Base-by-base conservation (phyloP, 2,797 vertebrate genomes). In the Chiroxiphia lanceolata region DNA sequence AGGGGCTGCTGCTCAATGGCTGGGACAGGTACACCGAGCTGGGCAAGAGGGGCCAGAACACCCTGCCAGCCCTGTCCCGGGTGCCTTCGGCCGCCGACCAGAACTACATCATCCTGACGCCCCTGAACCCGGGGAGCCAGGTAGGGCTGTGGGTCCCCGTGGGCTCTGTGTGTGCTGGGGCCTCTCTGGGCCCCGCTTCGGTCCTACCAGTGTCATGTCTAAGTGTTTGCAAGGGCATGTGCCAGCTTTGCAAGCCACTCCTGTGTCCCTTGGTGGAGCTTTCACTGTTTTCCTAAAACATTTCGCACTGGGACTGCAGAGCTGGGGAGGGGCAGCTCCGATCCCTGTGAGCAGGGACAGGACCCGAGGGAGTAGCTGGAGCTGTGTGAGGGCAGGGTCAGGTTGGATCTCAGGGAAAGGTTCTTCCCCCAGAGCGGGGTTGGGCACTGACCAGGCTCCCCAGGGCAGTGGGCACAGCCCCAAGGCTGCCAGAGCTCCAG, bases 91-190 rank as follows among this genome's bases (percentile, higher is more conserved):
- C 98, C 29, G 97, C 98, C 1, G 99, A 99, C 97, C 98, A 99
- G 97, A 99, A 99, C 98, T 99, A 99, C 97, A 99, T 99, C 98
- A 99, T 99, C 97, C 97, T 99, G 79, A 98, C 99, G 1, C 99
- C 99, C 25, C 96, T 99, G 97, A 99, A 98, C 72, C 98, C 98
- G 0, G 98, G 99, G 96, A 99, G 99, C 97, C 99, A 99, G 99
- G 99, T 99, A 98, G 70, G 98, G 50, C 65, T 34, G 70, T 18
- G 0, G 3, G 33, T 13, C 51, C 20, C 54, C 63, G 34, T 12
- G 13, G 75, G 38, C 47, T 82, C 47, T 82, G 47, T 8, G 53
- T 7, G 64, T 38, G 48, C 67, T n/a, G 16, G 27, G 3, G 48
- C 67, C 26, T 70, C 13, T 36, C 15, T 36, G 23, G 26, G 50